phyloP scores from a whole-genome alignment of 92 coral and sea anemone genomes.

The Palythoa heliodiscus region DNA sequence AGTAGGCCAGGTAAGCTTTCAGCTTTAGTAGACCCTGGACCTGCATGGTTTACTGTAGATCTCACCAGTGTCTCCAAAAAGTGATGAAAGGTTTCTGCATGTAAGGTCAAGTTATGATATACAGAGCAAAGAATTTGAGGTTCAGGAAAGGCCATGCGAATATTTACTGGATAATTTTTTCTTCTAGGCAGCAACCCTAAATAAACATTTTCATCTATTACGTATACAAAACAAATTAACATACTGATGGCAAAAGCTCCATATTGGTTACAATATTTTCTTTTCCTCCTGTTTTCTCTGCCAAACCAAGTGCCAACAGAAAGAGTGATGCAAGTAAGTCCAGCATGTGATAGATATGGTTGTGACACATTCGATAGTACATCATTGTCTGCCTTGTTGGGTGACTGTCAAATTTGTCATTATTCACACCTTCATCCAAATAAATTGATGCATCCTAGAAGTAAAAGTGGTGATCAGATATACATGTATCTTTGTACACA shows the following conservation, averaged over 20 bases:
- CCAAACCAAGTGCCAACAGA: slow-evolving; percentile 72
- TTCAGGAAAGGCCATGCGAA: no score
- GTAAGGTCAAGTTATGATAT: no score
- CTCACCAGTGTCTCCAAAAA: no score
- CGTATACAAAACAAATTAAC: not conserved
- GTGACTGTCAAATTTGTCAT: slow-evolving; percentile 90
- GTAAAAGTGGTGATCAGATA: not conserved
- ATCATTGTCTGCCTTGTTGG: slow-evolving; percentile 65
- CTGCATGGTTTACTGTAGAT: no score
- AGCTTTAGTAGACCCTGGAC: no score
- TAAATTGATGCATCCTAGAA: slow-evolving; percentile 91
- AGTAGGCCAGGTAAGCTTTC: no score
- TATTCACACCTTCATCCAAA: slow-evolving; percentile 88
- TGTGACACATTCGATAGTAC: slow-evolving; percentile 86
- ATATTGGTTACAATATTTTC: slow-evolving; percentile 10
- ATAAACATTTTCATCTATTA: no score
- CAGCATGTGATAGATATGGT: slow-evolving; percentile 70
- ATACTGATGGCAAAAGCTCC: slow-evolving; percentile 65
- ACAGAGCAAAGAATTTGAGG: no score
- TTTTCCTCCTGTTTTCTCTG: slow-evolving; percentile 78
- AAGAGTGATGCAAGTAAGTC: slow-evolving; percentile 82
- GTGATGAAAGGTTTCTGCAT: no score
- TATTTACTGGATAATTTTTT: no score
- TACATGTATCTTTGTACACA: not conserved
- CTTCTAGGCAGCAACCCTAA: no score